Evolutionary conservation across 2,888 invertebrate species (phyloP), one percentile per base, ranked within the genome.

Genomic region (Drosophila antonietae): DNA sequence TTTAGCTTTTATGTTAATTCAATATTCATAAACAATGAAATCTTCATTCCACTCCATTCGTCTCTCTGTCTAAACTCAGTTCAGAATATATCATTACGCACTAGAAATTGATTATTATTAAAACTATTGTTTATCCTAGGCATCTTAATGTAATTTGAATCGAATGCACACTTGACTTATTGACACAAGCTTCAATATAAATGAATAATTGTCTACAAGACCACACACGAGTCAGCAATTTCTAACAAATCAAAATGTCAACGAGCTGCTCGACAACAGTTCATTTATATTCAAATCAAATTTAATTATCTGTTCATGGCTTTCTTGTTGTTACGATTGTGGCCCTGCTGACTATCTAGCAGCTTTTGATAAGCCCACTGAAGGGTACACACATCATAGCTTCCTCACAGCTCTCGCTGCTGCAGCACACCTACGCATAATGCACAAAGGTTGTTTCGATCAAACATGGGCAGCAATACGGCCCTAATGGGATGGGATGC

Each of bases 361-460:
- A 63, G 31, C 18, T 55, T 44, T 55, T 44, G 49, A n/a, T n/a
- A n/a, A 10, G 12, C 31, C 46, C 46, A 46, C 44, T 69, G 53
- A 61, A 53, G 46, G 52, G 41, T 39, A 31, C 9, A 39, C 10
- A 28, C 8, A 31, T 33, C 33, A 8, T 12, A 47, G 35, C 33
- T 46, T 49, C 41, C 47, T 12, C 56, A 14, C 37, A 14, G 1
- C 52, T 35, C 3, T 14, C 5, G 33, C 35, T 23, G 4, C 14
- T 35, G 41, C 28, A 1, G 6, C 28, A 1, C 23, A 53, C 14
- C 23, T 47, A 39, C 15, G 46, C 33, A 60, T 88, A 83, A 89
- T 88, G 83, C 83, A 84, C 62, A 75, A 69, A 61, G 63, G 59
- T 55, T 73, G 82, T 88, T 70, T 60, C 68, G 33, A 33, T 39